Evolutionary conservation across 1,140 invertebrate species (phyloP), one percentile per base, ranked within the genome.

Genomic region (Macrotrachela quadricornifera): DNA sequence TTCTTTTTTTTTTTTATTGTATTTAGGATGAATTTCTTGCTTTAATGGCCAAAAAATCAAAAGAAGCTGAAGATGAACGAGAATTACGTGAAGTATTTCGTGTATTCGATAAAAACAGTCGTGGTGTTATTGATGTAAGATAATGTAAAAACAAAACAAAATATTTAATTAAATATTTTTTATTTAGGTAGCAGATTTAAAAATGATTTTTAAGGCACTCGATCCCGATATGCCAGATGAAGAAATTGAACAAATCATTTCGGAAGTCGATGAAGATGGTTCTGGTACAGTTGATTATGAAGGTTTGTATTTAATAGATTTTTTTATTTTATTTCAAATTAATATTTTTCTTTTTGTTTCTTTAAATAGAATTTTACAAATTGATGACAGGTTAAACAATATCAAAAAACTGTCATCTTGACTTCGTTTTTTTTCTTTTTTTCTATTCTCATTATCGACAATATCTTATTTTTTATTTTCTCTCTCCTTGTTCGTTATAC

Each of bases 241-340:
- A 18, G 69, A 71, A 60, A 65, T 71, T 51, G 68, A 71, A 18
- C 66, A 68, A 57, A 71, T 71, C 65, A 71, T 71, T 50, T 56
- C 58, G 2, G 68, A 70, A 53, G 68, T 68, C 14, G 69, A 71
- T 57, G 70, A 66, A 13, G 69, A 71, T 51, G 68, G 68, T 45
- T 67, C 64, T 44, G 69, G 69, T 48, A 69, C 65, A 38, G 69
- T 71, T 49, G 69, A 71, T 59, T 71, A 69, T 55, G 66, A 71
- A 60, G 69, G 69, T 71, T 60, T 21, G 46, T 49, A 8, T 6
- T 15, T 42, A 42, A 14, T 6, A n/a, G n/a, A n/a, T n/a, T n/a
- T n/a, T n/a, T n/a, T n/a, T 15, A 42, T 15, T 42, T 42, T 42
- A 10, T 42, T 42, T 14, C n/a, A n/a, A n/a, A 13, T 42, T 42